Conservation (phyloP, 2,113 vertebrate genomes). For the Megatriorchis doriae region DNA sequence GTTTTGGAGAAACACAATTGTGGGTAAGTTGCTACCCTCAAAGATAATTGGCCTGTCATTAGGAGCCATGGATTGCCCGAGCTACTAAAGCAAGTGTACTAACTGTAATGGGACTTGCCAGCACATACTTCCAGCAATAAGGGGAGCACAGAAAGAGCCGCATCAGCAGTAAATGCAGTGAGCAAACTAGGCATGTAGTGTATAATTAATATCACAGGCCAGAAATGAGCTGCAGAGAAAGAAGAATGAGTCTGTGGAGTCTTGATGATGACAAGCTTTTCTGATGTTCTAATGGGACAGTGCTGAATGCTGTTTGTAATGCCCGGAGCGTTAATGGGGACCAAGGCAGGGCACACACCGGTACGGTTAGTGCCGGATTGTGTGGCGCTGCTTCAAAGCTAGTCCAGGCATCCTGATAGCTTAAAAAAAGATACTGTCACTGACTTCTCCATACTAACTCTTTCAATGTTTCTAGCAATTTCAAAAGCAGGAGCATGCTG, state of each 20-base stretch:
- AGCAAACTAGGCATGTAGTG: not conserved
- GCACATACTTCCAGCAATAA: not conserved
- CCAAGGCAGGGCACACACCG: rapidly evolving
- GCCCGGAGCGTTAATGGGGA: not conserved
- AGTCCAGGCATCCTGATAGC: not conserved
- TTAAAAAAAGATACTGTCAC: not conserved
- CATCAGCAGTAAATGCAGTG: not conserved
- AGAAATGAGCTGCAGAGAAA: not conserved
- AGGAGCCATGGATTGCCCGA: not conserved
- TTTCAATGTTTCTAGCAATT: not conserved
- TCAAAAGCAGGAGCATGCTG: not conserved
- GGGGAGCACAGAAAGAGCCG: not conserved
- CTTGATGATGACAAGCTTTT: not conserved
- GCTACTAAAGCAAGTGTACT: not conserved
- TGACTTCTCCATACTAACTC: not conserved
- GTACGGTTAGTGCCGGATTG: not conserved
- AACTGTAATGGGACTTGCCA: not conserved
- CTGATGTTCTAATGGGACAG: not conserved
- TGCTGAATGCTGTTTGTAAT: not conserved
- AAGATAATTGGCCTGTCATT: not conserved
- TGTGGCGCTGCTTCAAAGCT: not conserved
- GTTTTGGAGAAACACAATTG: not conserved
- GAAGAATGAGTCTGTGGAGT: not conserved
- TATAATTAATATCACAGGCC: not conserved
- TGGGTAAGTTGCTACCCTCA: not conserved